Base-by-base conservation (phyloP, 2,888 invertebrate genomes). In the Pyrrhia umbra region DNA sequence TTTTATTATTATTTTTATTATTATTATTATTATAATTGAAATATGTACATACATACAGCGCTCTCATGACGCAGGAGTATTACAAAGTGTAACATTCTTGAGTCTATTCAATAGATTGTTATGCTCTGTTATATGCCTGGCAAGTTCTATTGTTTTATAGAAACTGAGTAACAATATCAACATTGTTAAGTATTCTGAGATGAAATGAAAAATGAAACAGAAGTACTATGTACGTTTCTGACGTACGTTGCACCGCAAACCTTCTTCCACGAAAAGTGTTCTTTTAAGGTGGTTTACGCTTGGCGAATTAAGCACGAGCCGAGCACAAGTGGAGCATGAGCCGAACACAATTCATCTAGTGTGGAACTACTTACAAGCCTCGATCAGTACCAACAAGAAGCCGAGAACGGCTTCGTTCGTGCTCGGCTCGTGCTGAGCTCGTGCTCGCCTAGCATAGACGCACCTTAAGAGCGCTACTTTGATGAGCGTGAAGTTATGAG, bases 81-180 rank as follows among this genome's bases (percentile, higher is more conserved):
- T 55, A 71, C 45, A 66, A 59, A 54, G 45, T 45, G 27, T 51
- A 15, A 49, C 47, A 34, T 63, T 58, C 47, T 49, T 46, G 50
- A 13, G 21, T 39, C 16, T 39, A 54, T 65, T 58, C 47, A 49
- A 71, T 57, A 54, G 18, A 55, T 30, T 40, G 47, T 34, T 45
- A 18, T 49, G 66, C 49, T 55, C 3, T 43, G 39, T 42, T 46
- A 40, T 51, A 40, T 55, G 66, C 66, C 66, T 55, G 45, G 54
- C 50, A 20, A 66, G 42, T 37, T 59, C 18, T 23, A 57, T 57
- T 71, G 51, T 65, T 49, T 42, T 27, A 15, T 34, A 15, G 6
- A 34, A 18, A 42, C 39, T 1, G n/a, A 40, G 45, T 59, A 27
- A 39, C n/a, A 10, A n/a, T 4, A 16, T 1, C 15, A 34, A 25